Conservation (phyloP, 1,140 invertebrate species). For the Drosophila kikkawai region DNA sequence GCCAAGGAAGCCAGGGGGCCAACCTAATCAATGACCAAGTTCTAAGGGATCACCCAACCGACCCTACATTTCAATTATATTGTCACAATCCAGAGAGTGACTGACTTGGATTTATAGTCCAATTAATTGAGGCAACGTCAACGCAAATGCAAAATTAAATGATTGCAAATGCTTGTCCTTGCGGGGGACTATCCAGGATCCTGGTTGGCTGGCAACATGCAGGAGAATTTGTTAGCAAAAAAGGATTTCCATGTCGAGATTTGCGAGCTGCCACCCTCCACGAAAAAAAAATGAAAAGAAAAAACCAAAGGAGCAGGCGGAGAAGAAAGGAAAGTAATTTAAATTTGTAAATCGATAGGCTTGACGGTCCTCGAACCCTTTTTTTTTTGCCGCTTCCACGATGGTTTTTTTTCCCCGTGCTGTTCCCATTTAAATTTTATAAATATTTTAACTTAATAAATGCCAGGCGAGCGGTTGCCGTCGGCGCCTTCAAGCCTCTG, state of each 20-base stretch:
- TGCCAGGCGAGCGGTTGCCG: conserved; percentile 52
- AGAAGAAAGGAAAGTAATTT: conserved; percentile 69
- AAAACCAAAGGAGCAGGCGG: conserved; percentile 2
- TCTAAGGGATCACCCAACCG: background rate
- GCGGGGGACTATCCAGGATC: background rate
- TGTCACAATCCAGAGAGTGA: conserved; percentile 38
- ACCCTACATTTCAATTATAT: conserved; percentile 36
- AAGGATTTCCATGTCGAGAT: conserved; percentile 67
- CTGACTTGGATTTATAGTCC: conserved; percentile 60
- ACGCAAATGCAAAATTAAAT: conserved; percentile 66
- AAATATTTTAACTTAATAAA: conserved; percentile 80
- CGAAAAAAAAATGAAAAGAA: background rate
- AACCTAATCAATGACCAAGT: conserved; percentile 20
- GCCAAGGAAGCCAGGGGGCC: background rate
- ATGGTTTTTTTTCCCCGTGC: background rate
- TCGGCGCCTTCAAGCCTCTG: conserved; percentile 52
- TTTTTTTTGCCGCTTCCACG: background rate
- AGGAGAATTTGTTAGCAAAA: conserved; percentile 55
- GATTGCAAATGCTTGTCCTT: conserved; percentile 58
- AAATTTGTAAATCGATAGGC: conserved; percentile 71
- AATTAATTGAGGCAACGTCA: conserved; percentile 64
- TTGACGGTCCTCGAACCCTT: conserved; percentile 16
- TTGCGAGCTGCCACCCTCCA: conserved; percentile 23
- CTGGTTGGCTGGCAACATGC: conserved; percentile 24
- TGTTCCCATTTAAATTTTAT: conserved; percentile 71